phyloP scores from a whole-genome alignment of 1,140 invertebrate genomes.

The Lepidurus couesii region DNA sequence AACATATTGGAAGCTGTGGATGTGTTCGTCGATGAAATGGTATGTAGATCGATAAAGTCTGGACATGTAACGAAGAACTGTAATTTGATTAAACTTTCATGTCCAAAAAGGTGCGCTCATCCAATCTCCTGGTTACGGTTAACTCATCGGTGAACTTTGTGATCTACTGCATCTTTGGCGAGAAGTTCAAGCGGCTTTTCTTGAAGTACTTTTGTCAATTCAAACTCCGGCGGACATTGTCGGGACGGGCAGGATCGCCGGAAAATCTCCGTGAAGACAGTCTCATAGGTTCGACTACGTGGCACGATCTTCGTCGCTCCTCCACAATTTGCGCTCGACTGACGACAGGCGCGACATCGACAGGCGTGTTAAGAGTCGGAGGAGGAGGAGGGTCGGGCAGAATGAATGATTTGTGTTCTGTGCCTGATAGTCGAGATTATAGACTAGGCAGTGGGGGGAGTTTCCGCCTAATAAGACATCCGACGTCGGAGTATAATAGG shows the following conservation, averaged over 20 bases:
- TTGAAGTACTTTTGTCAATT: conserved; percentile 70
- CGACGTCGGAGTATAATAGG: neutral
- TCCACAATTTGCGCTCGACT: conserved; percentile 1
- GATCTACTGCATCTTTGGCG: conserved; percentile 94
- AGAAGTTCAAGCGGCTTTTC: conserved; percentile 89
- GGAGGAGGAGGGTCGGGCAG: neutral
- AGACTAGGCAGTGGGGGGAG: neutral
- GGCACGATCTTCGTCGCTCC: neutral
- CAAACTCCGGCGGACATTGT: conserved; percentile 48
- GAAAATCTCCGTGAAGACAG: neutral
- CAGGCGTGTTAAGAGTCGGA: neutral
- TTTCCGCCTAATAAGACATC: conserved; percentile 9
- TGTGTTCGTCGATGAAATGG: conserved; percentile 36
- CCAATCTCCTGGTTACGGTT: conserved; percentile 89
- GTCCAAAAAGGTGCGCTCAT: conserved; percentile 39
- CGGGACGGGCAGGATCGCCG: conserved; percentile 29
- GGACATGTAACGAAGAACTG: conserved; percentile 38
- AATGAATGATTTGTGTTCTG: neutral
- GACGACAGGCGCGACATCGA: neutral
- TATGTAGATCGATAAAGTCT: conserved; percentile 33
- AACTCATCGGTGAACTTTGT: conserved; percentile 97
- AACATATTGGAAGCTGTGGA: conserved; percentile 77
- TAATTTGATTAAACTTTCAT: conserved; percentile 31
- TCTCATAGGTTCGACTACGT: neutral
- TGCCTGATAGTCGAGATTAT: neutral